Evolutionary conservation across 2,888 invertebrate species (phyloP).

Genomic region (Deilephila porcellus): DNA sequence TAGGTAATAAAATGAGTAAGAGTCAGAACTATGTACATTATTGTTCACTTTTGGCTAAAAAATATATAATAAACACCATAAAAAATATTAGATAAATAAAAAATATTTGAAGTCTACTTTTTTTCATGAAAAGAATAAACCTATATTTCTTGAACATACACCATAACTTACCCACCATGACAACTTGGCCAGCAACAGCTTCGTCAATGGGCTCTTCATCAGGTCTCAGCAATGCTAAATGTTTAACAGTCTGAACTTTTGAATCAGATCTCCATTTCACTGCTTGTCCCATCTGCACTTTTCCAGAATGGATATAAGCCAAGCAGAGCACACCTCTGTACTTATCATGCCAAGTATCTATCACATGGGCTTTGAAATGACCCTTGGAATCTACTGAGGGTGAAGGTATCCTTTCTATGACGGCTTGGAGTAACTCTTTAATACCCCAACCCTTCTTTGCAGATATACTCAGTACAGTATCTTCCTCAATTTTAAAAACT

Average conservation of each 20-base stretch:
- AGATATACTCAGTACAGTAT: constrained; percentile 92
- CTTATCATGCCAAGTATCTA: constrained; percentile 97
- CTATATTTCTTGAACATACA: background rate
- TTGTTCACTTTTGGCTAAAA: no score
- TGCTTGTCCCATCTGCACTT: constrained; percentile 88
- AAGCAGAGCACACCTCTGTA: constrained; percentile 93
- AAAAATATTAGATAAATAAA: no score
- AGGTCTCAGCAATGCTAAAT: constrained; percentile 92
- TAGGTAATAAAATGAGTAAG: no score
- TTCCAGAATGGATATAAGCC: constrained; percentile 91
- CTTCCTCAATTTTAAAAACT: constrained; percentile 91
- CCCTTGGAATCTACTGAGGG: constrained; percentile 86
- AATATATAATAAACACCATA: no score
- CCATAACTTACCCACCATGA: constrained; percentile 87
- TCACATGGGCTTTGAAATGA: constrained; percentile 92
- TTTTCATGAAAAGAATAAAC: background rate
- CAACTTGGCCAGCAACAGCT: constrained; percentile 96
- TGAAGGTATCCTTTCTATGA: constrained; percentile 92
- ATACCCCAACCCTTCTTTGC: constrained; percentile 96
- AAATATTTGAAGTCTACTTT: no score
- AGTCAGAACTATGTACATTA: no score
- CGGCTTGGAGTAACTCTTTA: constrained; percentile 89
- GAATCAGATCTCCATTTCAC: constrained; percentile 89
- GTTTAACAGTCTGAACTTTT: constrained; percentile 91
- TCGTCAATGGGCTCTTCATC: constrained; percentile 86